These are phyloP conservation scores for Cinclus cinclus DNA, from an alignment of 2,113 vertebrate genomes.

Conservation along the genomic window DNA sequence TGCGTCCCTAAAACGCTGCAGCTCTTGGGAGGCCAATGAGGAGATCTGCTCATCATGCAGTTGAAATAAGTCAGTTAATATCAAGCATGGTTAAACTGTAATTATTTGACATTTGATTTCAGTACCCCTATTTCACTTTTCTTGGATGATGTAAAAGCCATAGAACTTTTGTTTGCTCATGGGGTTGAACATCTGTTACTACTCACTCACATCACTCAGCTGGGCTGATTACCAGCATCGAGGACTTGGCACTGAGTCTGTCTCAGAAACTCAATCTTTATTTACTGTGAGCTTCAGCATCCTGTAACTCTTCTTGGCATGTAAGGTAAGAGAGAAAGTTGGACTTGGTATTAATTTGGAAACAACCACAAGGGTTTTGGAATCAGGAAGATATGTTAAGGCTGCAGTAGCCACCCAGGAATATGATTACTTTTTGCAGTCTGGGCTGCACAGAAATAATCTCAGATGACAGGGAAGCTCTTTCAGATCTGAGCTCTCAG, in stretches of 20 bases:
- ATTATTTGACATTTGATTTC: conserved; percentile 1
- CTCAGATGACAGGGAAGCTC: not conserved
- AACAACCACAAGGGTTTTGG: conserved; percentile 26
- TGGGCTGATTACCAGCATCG: conserved; percentile 1
- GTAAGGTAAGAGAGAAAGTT: not conserved
- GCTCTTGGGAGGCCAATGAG: conserved; percentile 82
- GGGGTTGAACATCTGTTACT: conserved; percentile 44
- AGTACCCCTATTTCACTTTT: not conserved
- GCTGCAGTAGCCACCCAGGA: conserved; percentile 29
- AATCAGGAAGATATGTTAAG: conserved; percentile 27
- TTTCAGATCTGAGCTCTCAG: not conserved
- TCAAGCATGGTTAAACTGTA: not conserved
- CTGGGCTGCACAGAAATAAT: not conserved
- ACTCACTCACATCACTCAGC: conserved; percentile 36
- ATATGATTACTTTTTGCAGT: conserved; percentile 3
- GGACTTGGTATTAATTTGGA: conserved; percentile 23
- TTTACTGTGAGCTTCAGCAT: conserved; percentile 18
- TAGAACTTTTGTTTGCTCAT: not conserved
- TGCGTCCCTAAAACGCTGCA: conserved; percentile 67
- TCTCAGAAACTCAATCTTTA: conserved; percentile 45
- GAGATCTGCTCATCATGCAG: conserved; percentile 74
- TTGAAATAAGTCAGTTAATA: not conserved
- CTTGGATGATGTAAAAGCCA: not conserved
- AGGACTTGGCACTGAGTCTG: conserved; percentile 22
- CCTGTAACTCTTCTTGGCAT: not conserved